Evolutionary conservation across 35 echinoderm and acorn worm genomes (phyloP), one percentile per base, ranked within the genome.

Genomic region (Ophioderma brevispina): DNA sequence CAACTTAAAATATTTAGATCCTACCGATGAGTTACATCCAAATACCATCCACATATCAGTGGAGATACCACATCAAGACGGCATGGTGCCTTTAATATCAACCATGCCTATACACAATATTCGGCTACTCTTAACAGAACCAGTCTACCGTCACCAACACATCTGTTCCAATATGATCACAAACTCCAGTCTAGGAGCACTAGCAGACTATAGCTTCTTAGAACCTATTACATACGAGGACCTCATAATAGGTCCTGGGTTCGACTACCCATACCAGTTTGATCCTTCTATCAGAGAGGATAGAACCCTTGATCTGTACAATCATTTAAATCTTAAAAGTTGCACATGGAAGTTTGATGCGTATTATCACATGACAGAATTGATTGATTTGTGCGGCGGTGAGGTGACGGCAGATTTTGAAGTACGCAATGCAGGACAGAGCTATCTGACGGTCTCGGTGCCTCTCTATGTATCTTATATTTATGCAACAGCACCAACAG

Each of bases 321-420:
- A 91, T 40, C 92, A 99, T 75, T 80, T 99, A 5, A 95, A 99
- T 59, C 91, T 99, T 18, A 99, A 99, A 84, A 99, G 93, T 39
- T 99, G 97, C 34, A 99, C 97, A 0, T 99, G 97, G 97, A 91
- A 80, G 25, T 99, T 99, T 86, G 97, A 99, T 82, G 92, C 97
- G 0, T 93, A 95, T 76, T 99, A 99, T 55, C 97, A 99, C 97
- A 99, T 99, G 97, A 99, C 97, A 35, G 97, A 99, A 50, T 55
- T 99, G 37, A 95, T 99, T 38, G 97, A 99, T 81, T 89, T 99
- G n/a, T 99, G 97, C 81, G 97, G 97, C 38, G 97, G 97, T 36
- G 78, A 94, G 8, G 97, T 99, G 0, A 89, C 94, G 18, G 88
- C 97, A 18, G 97, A 99, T 64, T 99, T 99, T 49, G 90, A 99